Conservation (phyloP, 1,140 invertebrate species). For the Drosophila sucinea region DNA sequence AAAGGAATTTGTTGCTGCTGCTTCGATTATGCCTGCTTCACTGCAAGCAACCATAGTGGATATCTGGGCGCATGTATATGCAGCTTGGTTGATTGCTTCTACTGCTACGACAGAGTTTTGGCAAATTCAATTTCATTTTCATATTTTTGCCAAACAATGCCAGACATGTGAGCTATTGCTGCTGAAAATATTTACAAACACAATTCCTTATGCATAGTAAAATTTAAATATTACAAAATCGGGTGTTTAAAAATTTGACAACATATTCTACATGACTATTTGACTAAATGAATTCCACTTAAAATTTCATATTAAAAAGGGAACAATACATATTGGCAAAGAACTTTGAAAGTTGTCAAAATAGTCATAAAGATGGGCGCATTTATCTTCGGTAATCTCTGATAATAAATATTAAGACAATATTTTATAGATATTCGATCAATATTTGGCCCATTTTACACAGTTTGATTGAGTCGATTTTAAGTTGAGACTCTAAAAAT, state of each 20-base stretch:
- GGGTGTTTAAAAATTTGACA: constrained; percentile 44
- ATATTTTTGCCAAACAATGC: constrained; percentile 43
- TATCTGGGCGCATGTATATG: constrained; percentile 14
- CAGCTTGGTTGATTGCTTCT: constrained; percentile 30
- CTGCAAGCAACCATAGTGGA: constrained; percentile 2
- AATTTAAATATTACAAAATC: constrained; percentile 32
- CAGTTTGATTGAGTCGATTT: too few species aligned
- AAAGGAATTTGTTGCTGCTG: constrained; percentile 61
- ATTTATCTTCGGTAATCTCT: too few species aligned
- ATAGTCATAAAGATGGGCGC: too few species aligned
- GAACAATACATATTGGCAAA: too few species aligned
- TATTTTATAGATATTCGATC: too few species aligned
- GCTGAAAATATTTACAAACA: constrained; percentile 35
- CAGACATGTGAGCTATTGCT: constrained; percentile 31
- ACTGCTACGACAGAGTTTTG: constrained; percentile 32
- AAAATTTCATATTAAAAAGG: neutral
- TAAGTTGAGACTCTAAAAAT: too few species aligned
- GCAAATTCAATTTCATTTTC: constrained; percentile 41
- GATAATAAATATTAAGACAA: too few species aligned
- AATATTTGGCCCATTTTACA: too few species aligned
- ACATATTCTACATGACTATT: constrained; percentile 33
- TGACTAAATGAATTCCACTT: neutral
- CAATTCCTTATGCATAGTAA: constrained; percentile 7
- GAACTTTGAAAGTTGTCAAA: too few species aligned
- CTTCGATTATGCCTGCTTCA: constrained; percentile 40